Evolutionary conservation across 2,797 vertebrate species (phyloP).

Genomic region (Chrosomus eos): DNA sequence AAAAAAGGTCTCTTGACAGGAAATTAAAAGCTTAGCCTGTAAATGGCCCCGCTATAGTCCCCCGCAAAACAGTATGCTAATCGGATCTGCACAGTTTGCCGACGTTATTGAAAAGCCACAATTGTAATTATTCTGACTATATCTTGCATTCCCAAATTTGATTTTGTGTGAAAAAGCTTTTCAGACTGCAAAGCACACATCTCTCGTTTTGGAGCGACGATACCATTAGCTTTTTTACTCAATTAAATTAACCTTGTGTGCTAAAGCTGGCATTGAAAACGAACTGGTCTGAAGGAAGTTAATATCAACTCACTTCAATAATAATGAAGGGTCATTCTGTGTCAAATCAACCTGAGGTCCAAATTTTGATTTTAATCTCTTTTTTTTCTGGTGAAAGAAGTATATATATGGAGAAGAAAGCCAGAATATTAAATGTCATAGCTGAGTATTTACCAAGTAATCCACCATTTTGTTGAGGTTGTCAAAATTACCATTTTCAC

Average conservation of each 20-base stretch:
- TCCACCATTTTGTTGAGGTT: neutral
- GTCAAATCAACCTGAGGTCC: neutral
- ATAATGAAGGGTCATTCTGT: neutral
- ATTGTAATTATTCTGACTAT: conserved; percentile 60
- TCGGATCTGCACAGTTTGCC: conserved; percentile 58
- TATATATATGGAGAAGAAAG: neutral
- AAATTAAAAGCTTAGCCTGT: conserved; percentile 65
- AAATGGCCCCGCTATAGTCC: conserved; percentile 61
- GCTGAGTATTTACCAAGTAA: neutral
- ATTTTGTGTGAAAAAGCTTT: conserved; percentile 65
- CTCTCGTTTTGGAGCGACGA: conserved; percentile 21
- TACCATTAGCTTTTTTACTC: conserved; percentile 3
- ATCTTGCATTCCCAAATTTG: conserved; percentile 63
- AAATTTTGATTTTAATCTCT: neutral
- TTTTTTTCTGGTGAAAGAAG: neutral
- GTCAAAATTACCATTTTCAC: neutral
- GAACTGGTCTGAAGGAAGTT: neutral
- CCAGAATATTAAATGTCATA: neutral
- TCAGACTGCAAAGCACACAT: conserved; percentile 52
- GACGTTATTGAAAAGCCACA: conserved; percentile 66
- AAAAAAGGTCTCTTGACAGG: conserved; percentile 51
- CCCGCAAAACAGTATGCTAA: conserved; percentile 57
- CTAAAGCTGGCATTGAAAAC: neutral
- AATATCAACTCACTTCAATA: neutral
- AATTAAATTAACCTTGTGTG: conserved; percentile 8